These are phyloP conservation scores for Sciaenops ocellatus DNA, from an alignment of 2,797 vertebrate genomes.

Conservation along the genomic window DNA sequence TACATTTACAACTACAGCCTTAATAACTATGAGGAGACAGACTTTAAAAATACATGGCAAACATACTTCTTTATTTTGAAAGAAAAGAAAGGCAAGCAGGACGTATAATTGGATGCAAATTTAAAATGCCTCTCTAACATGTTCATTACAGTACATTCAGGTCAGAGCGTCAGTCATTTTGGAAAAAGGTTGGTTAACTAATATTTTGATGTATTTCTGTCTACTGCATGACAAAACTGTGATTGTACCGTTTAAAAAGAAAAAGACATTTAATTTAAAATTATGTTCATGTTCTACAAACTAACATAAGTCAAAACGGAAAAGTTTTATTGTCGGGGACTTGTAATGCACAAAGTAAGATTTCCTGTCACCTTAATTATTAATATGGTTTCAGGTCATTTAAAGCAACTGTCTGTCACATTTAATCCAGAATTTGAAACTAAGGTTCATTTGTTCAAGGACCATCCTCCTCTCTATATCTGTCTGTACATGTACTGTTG, in stretches of 20 bases:
- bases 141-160: not conserved
- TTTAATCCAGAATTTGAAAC: conserved; percentile 1
- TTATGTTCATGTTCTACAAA: not conserved
- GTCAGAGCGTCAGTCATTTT: not conserved
- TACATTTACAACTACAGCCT: not conserved
- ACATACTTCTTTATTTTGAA: not conserved
- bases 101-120: not conserved
- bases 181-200: not conserved
- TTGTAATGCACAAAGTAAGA: not conserved
- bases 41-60: not conserved
- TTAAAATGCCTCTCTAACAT: too few species aligned
- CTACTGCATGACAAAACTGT: not conserved
- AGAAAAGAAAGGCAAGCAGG: not conserved
- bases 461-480: not conserved
- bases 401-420: not conserved
- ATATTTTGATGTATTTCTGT: not conserved
- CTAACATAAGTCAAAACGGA: not conserved
- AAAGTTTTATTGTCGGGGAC: not conserved
- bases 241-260: not conserved
- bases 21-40: not conserved
- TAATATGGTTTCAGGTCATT: not conserved
- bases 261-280: not conserved
- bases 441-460: not conserved
- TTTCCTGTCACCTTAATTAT: not conserved
- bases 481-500: not conserved